Evolutionary conservation across 2,888 invertebrate species (phyloP).

Genomic region (Cryptophagus acutangulus): DNA sequence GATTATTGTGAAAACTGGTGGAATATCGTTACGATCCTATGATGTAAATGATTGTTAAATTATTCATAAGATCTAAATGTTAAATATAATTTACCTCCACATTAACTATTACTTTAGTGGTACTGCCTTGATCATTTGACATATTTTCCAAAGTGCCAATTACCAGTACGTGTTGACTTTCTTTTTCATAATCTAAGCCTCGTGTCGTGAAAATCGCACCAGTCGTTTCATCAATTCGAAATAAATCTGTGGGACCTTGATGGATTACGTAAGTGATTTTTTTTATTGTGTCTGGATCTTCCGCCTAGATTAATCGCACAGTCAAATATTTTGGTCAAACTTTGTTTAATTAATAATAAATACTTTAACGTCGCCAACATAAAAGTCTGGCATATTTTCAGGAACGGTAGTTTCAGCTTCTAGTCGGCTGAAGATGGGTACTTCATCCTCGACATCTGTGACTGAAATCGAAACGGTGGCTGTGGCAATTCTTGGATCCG

Average conservation of each 20-base stretch:
- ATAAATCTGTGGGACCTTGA: slow-evolving; percentile 75
- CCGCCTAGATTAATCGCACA: slow-evolving; percentile 53
- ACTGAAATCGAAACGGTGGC: slow-evolving; percentile 80
- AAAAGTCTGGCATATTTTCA: slow-evolving; percentile 75
- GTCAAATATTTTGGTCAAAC: slow-evolving; percentile 2
- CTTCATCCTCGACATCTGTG: slow-evolving; percentile 76
- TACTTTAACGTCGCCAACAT: slow-evolving; percentile 74
- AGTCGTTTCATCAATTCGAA: slow-evolving; percentile 74
- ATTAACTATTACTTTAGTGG: slow-evolving; percentile 67
- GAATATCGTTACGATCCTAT: slow-evolving; percentile 82
- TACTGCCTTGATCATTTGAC: slow-evolving; percentile 62
- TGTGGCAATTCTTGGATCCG: slow-evolving; percentile 79
- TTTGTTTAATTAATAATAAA: slow-evolving; percentile 27
- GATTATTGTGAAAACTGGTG: slow-evolving; percentile 79
- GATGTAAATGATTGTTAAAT: slow-evolving; percentile 21
- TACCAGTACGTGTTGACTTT: slow-evolving; percentile 66
- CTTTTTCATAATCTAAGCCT: slow-evolving; percentile 74
- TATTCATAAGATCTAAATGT: not conserved
- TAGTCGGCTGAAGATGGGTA: slow-evolving; percentile 69
- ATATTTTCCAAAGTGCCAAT: slow-evolving; percentile 82
- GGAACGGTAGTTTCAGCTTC: slow-evolving; percentile 76
- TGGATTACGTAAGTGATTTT: slow-evolving; percentile 79
- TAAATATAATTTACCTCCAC: slow-evolving; percentile 54
- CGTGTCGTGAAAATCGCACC: slow-evolving; percentile 73
- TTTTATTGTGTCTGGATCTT: slow-evolving; percentile 75